Evolutionary conservation across 2,797 vertebrate genomes (phyloP), one percentile per base, ranked within the genome.

Genomic region (Agapornis canus): DNA sequence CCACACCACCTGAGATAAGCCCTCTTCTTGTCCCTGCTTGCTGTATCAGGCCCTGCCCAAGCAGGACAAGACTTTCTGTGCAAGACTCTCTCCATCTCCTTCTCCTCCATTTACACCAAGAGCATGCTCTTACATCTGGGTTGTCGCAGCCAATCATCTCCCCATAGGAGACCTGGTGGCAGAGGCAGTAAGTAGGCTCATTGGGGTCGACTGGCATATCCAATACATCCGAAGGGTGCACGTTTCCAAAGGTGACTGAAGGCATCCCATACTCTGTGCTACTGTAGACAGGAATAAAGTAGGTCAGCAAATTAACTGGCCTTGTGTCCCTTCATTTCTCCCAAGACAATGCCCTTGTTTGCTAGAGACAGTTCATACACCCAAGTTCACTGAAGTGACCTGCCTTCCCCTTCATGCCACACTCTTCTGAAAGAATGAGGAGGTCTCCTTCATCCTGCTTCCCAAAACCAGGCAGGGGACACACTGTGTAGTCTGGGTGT

Each of bases 91-190:
- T 22, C 65, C 26, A 7, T 15, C 26, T 60, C 9, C 1, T 77
- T 32, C 39, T 78, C 49, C 15, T 29, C 25, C 11, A 12, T 4
- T 32, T 59, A 51, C 51, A 63, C 6, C 66, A 40, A 9, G 16
- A 9, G 59, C 42, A 52, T 49, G 73, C 47, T 96, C 99, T 99
- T 97, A 99, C 99, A 83, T 99, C 99, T 59, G 99, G 99, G 97
- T 99, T 99, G 98, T 99, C 99, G 82, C 99, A 99, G 97, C 99
- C 99, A 40, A 99, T 99, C 99, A 99, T 99, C 98, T 99, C 99
- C 96, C 99, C 99, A 13, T 99, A 99, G 86, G 99, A 99, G 63
- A 99, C 99, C 98, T 99, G 99, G 97, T 99, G 99, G 97, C 99
- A 99, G 94, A 99, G 98, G 98, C 99, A 99, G 97, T 99, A 99